Conservation (phyloP, 2,888 invertebrate species). For the Choreutis nemorana region DNA sequence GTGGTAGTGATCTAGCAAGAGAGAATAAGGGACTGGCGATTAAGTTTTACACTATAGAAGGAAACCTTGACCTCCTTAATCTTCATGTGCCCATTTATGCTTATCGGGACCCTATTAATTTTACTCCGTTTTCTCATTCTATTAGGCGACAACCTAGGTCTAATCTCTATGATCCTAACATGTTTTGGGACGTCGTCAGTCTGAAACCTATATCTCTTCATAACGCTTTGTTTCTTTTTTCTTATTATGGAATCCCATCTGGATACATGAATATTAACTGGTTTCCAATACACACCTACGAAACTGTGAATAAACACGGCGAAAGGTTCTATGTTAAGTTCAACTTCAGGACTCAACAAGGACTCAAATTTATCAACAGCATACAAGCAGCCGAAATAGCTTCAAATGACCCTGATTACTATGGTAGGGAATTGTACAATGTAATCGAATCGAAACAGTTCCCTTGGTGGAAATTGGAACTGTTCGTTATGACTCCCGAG, state of each 20-base stretch:
- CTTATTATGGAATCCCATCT: constrained; percentile 89
- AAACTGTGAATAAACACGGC: constrained; percentile 78
- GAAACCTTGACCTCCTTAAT: constrained; percentile 88
- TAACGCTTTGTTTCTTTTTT: constrained; percentile 77
- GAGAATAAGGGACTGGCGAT: constrained; percentile 88
- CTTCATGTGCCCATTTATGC: constrained; percentile 88
- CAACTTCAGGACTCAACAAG: constrained; percentile 89
- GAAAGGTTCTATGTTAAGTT: constrained; percentile 83
- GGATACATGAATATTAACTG: constrained; percentile 90
- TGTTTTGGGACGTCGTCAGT: constrained; percentile 89
- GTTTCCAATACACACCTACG: constrained; percentile 90
- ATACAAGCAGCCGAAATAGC: constrained; percentile 70
- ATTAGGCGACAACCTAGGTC: constrained; percentile 91
- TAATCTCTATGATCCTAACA: constrained; percentile 80
- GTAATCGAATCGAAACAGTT: constrained; percentile 75
- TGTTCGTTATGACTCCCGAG: constrained; percentile 81
- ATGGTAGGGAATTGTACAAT: constrained; percentile 85
- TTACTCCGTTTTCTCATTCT: constrained; percentile 86
- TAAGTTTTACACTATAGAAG: constrained; percentile 90
- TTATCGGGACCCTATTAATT: constrained; percentile 82
- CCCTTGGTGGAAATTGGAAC: constrained; percentile 75
- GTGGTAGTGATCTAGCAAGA: constrained; percentile 82
- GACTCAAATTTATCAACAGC: constrained; percentile 75
- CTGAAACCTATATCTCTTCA: constrained; percentile 82
- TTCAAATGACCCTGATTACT: constrained; percentile 83